phyloP scores from a whole-genome alignment of 2,113 vertebrate genomes.

The Amphiprion ocellaris region DNA sequence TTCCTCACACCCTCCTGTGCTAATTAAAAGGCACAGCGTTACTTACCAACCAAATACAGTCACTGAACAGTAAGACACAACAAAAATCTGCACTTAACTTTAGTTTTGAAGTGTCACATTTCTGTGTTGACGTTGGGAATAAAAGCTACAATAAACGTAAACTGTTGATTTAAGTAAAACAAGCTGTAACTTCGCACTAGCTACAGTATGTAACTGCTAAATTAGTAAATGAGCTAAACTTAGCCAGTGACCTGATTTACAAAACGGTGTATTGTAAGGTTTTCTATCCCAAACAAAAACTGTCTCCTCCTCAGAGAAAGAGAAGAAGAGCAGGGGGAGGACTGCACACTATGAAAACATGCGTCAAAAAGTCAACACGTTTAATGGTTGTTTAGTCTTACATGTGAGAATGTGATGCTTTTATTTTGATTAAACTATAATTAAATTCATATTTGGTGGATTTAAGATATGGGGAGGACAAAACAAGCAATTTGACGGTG shows the following conservation, averaged over 20 bases:
- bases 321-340: background rate
- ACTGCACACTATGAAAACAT: too few species aligned
- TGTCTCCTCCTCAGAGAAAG: background rate
- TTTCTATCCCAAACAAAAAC: conserved; percentile 3
- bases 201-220: too few species aligned
- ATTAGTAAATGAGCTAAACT: too few species aligned
- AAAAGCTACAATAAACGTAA: background rate
- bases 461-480: too few species aligned
- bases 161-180: background rate
- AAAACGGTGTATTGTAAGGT: background rate
- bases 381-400: too few species aligned
- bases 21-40: background rate
- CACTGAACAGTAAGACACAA: background rate
- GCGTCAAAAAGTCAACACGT: too few species aligned
- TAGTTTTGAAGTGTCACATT: background rate
- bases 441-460: too few species aligned
- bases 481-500: too few species aligned
- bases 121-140: background rate
- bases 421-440: too few species aligned
- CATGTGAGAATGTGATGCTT: too few species aligned
- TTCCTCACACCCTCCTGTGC: background rate
- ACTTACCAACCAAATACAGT: too few species aligned
- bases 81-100: background rate
- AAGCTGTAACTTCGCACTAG: too few species aligned
- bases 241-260: background rate